phyloP scores from a whole-genome alignment of 2,797 vertebrate species.

The Catamblyrhynchus diadema region DNA sequence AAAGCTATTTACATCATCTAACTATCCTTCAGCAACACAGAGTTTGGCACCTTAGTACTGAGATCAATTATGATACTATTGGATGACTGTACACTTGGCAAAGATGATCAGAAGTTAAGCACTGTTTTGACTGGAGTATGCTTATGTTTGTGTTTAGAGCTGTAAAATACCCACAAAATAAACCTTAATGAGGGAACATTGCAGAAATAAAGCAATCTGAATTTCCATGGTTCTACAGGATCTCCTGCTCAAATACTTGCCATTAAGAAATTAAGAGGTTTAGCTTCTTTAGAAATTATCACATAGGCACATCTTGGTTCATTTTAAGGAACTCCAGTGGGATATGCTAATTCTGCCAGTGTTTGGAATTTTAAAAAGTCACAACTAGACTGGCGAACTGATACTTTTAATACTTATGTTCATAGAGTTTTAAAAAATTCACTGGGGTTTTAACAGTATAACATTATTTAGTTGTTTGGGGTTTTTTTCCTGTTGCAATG shows the following conservation, averaged over 20 bases:
- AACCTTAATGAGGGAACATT: background rate
- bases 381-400: background rate
- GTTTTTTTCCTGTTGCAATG: background rate
- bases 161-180: background rate
- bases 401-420: background rate
- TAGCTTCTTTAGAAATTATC: background rate
- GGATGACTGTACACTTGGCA: conserved; percentile 25
- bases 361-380: background rate
- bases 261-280: background rate
- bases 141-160: conserved; percentile 19
- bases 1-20: conserved; percentile 78
- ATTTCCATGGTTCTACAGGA: background rate
- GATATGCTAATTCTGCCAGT: background rate
- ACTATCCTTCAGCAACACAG: conserved; percentile 67
- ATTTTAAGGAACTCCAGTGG: background rate
- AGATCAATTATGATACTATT: conserved; percentile 43
- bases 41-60: conserved; percentile 34
- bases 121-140: conserved; percentile 19
- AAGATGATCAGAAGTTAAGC: conserved; percentile 44
- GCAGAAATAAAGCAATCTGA: conserved; percentile 4
- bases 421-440: background rate
- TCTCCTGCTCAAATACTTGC: background rate
- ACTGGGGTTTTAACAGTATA: background rate
- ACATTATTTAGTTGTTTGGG: background rate
- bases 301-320: background rate